Percentiles rank a stretch among this genome's conserved stretches.
phyloP scores from a whole-genome alignment of 2,888 invertebrate genomes.

The Thymelicus lineola region DNA sequence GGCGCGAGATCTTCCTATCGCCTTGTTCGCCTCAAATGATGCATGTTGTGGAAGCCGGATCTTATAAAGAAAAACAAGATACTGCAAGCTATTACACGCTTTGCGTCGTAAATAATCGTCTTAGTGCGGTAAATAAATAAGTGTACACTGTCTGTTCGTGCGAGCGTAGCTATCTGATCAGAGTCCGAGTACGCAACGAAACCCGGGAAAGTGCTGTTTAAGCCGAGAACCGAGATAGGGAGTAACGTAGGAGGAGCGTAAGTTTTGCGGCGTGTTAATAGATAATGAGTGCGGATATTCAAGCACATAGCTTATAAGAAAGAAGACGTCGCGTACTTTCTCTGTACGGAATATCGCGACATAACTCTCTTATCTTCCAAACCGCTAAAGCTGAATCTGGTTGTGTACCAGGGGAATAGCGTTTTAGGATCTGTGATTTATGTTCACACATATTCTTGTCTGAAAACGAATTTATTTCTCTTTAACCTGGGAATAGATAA shows the following conservation, averaged over 20 bases:
- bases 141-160: slow-evolving; percentile 69
- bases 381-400: slow-evolving; percentile 60
- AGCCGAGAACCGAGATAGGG: slow-evolving; percentile 75
- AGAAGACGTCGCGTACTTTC: slow-evolving; percentile 67
- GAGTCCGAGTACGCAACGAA: slow-evolving; percentile 65
- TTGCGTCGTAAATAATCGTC: slow-evolving; percentile 81
- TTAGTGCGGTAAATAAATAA: slow-evolving; percentile 81
- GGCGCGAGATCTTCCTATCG: slow-evolving; percentile 62
- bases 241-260: slow-evolving; percentile 72
- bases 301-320: slow-evolving; percentile 60
- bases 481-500: slow-evolving; percentile 59
- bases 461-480: slow-evolving; percentile 72
- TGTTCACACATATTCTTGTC: slow-evolving; percentile 65
- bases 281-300: slow-evolving; percentile 76
- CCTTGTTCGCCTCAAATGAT: slow-evolving; percentile 63
- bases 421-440: slow-evolving; percentile 71
- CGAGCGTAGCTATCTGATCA: slow-evolving; percentile 74
- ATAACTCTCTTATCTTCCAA: slow-evolving; percentile 71
- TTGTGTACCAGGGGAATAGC: slow-evolving; percentile 65
- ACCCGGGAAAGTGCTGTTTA: slow-evolving; percentile 77
- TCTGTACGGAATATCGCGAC: slow-evolving; percentile 68
- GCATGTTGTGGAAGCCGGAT: slow-evolving; percentile 67
- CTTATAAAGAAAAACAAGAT: slow-evolving; percentile 70
- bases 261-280: slow-evolving; percentile 77
- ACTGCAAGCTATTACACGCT: slow-evolving; percentile 74